Evolutionary conservation across 2,888 invertebrate species (phyloP).

Genomic region (Leucozona laternaria): DNA sequence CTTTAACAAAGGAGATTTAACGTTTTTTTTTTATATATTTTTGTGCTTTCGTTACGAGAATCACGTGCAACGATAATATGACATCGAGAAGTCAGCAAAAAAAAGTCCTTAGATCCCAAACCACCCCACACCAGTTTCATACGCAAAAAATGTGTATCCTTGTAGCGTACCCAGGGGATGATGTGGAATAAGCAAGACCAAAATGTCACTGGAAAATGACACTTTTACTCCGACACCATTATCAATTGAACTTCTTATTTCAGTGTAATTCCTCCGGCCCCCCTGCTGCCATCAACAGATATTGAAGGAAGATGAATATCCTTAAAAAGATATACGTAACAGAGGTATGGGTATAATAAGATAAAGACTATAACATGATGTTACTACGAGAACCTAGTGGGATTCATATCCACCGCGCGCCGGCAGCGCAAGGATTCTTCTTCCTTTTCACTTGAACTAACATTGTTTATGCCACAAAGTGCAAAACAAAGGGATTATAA

Average conservation of each 20-base stretch:
- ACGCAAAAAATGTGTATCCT: slow-evolving; percentile 63
- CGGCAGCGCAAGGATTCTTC: slow-evolving; percentile 45
- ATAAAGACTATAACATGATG: slow-evolving; percentile 42
- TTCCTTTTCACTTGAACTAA: slow-evolving; percentile 60
- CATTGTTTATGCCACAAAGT: slow-evolving; percentile 71
- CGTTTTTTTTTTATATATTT: slow-evolving; percentile 11
- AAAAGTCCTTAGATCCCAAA: background rate
- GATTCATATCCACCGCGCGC: background rate
- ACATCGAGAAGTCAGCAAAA: slow-evolving; percentile 39
- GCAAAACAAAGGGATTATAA: slow-evolving; percentile 69
- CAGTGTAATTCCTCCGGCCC: slow-evolving; percentile 2
- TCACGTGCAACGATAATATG: slow-evolving; percentile 66
- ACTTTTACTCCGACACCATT: slow-evolving; percentile 66
- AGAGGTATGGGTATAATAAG: slow-evolving; percentile 10
- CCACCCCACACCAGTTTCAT: background rate
- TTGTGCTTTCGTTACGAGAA: slow-evolving; percentile 43
- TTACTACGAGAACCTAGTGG: slow-evolving; percentile 9
- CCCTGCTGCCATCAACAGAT: background rate
- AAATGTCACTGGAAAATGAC: slow-evolving; percentile 64
- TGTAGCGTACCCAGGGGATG: slow-evolving; percentile 13
- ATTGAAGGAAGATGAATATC: slow-evolving; percentile 12
- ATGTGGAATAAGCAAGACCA: slow-evolving; percentile 9
- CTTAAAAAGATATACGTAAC: slow-evolving; percentile 2
- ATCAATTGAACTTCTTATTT: slow-evolving; percentile 65
- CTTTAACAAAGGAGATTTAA: slow-evolving; percentile 66